These are phyloP conservation scores for Caenorhabditis zanzibari DNA, from an alignment of 2,888 invertebrate genomes.

Conservation along the genomic window DNA sequence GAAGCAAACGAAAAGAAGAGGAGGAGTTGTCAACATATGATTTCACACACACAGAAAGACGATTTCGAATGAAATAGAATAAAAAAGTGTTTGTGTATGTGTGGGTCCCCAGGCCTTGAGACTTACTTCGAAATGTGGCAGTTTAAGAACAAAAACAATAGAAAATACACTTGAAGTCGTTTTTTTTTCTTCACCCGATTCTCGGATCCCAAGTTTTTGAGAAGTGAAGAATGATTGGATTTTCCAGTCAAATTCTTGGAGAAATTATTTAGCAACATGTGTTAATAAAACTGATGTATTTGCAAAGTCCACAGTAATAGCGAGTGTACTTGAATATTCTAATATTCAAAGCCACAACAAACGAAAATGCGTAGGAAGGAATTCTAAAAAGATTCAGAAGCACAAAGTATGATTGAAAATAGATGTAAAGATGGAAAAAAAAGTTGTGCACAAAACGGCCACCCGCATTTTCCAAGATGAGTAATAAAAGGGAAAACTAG, in stretches of 20 bases:
- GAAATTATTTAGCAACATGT: background rate
- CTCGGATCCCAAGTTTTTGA: background rate
- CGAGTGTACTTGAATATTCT: too few relatives aligned
- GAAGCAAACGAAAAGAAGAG: conserved; percentile 22
- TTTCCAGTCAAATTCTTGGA: background rate
- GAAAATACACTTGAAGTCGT: conserved; percentile 4
- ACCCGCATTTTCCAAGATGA: conserved; percentile 27
- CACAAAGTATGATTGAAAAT: conserved; percentile 23
- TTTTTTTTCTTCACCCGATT: background rate
- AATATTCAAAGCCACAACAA: background rate
- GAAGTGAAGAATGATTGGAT: background rate
- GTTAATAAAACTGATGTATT: too few relatives aligned
- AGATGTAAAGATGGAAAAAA: background rate
- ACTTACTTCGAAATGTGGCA: conserved; percentile 21
- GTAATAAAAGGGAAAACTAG: conserved; percentile 60
- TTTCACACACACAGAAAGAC: conserved; percentile 50
- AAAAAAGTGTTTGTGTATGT: conserved; percentile 43
- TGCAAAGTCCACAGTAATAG: too few relatives aligned
- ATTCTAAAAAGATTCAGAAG: background rate
- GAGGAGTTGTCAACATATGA: conserved; percentile 63
- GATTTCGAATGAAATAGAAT: conserved; percentile 54
- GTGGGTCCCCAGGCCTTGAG: conserved; percentile 14
- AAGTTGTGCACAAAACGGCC: background rate
- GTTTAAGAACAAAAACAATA: conserved; percentile 9
- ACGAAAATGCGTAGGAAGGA: too few relatives aligned